Conservation (phyloP, 2,797 vertebrate genomes). For the Oreortyx pictus region DNA sequence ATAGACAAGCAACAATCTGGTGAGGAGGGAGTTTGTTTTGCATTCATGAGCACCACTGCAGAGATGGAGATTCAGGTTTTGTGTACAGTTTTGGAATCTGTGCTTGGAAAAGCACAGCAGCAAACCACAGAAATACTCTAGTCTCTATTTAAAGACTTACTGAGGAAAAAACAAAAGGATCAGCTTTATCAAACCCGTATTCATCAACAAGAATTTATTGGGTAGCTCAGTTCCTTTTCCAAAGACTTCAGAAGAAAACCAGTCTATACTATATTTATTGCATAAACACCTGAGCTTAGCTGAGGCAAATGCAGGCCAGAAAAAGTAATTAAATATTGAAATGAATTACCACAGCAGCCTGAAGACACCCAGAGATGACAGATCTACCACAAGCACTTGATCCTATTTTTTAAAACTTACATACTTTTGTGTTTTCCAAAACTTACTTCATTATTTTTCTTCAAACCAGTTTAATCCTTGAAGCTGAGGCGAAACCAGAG, state of each 20-base stretch:
- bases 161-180: neutral
- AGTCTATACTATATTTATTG: neutral
- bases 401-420: neutral
- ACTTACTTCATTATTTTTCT: neutral
- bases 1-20: neutral
- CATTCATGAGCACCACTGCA: neutral
- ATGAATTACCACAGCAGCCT: neutral
- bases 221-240: neutral
- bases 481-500: neutral
- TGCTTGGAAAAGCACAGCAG: neutral
- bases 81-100: neutral
- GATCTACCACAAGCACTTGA: slow-evolving; percentile 15
- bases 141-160: fast-evolving
- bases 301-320: slow-evolving; percentile 26
- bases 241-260: neutral
- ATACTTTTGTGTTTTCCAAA: neutral
- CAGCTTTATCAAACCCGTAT: neutral
- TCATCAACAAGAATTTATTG: neutral
- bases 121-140: neutral
- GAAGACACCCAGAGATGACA: slow-evolving; percentile 29
- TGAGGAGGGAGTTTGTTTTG: neutral
- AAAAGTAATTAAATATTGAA: neutral
- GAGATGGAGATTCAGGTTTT: neutral
- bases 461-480: neutral
- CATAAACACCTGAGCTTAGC: neutral